A percentile compares a stretch with the other conserved stretches of the same genome.
These are phyloP conservation scores for Urocynchramus pylzowi DNA, from an alignment of 2,113 vertebrate species.

Conservation along the genomic window DNA sequence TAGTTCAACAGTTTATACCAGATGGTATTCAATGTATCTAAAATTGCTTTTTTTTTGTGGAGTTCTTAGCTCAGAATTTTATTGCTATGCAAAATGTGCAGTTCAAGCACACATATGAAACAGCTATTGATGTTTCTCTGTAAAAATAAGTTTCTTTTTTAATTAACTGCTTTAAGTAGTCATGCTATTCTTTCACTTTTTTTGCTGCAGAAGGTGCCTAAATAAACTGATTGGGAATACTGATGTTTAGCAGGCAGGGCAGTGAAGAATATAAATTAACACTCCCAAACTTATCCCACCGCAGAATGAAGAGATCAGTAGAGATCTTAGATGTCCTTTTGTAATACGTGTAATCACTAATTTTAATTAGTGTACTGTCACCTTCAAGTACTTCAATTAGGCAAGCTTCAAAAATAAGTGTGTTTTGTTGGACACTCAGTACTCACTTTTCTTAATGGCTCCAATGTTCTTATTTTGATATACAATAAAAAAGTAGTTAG, in stretches of 20 bases:
- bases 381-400: neutral
- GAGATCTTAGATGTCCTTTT: neutral
- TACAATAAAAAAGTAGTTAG: neutral
- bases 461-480: neutral
- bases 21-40: neutral
- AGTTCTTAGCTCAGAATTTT: neutral
- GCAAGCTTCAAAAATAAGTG: neutral
- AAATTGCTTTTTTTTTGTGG: neutral
- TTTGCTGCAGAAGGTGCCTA: neutral
- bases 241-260: neutral
- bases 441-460: neutral
- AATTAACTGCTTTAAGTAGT: neutral
- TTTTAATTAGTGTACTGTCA: neutral
- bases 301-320: neutral
- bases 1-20: neutral
- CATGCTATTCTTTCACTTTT: neutral
- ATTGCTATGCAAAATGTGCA: neutral
- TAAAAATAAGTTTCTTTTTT: neutral
- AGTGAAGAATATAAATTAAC: neutral
- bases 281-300: neutral
- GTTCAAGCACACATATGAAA: neutral
- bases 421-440: neutral
- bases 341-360: neutral
- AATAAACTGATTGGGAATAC: neutral
- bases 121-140: neutral